A percentile compares a stretch with the other conserved stretches of the same genome.
These are phyloP conservation scores for Orius insidiosus DNA, from an alignment of 1,140 invertebrate genomes.

Conservation along the genomic window DNA sequence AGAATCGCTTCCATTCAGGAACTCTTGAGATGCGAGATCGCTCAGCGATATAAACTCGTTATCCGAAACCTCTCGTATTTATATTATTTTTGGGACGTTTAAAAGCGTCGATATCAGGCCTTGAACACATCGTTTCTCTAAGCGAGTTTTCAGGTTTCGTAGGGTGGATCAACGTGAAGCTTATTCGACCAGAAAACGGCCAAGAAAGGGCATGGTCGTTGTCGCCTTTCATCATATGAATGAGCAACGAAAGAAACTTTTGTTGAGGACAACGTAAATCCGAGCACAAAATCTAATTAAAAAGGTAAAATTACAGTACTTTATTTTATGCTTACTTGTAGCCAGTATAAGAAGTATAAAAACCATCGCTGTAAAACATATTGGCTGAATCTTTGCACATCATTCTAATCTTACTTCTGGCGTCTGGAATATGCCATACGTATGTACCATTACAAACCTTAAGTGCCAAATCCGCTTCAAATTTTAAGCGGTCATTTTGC, in stretches of 20 bases:
- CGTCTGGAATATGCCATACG: conserved; percentile 28
- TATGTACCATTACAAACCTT: conserved; percentile 18
- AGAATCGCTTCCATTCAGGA: conserved; percentile 36
- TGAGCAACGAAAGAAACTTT: conserved; percentile 48
- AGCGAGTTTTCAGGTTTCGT: conserved; percentile 39
- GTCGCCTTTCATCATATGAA: conserved; percentile 73
- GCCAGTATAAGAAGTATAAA: conserved; percentile 67
- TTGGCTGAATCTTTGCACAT: conserved; percentile 50
- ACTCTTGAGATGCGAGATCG: conserved; percentile 43
- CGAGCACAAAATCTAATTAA: conserved; percentile 53
- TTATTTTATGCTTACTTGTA: conserved; percentile 40
- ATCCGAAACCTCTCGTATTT: conserved; percentile 55
- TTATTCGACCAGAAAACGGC: conserved; percentile 65
- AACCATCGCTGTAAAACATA: conserved; percentile 68
- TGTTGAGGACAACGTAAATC: conserved; percentile 52
- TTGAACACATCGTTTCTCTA: conserved; percentile 52
- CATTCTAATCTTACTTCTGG: conserved; percentile 42
- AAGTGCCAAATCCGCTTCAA: conserved; percentile 16
- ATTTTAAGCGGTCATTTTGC: conserved; percentile 6
- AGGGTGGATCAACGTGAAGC: conserved; percentile 47
- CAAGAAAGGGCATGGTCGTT: conserved; percentile 69
- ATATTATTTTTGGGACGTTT: conserved; percentile 40
- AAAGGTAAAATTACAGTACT: neutral
- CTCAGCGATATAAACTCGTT: conserved; percentile 49
- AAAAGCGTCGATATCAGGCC: conserved; percentile 51